Evolutionary conservation across 92 coral and sea anemone genomes (phyloP), one percentile per base, ranked within the genome.

Genomic region (Blastomussa wellsi): DNA sequence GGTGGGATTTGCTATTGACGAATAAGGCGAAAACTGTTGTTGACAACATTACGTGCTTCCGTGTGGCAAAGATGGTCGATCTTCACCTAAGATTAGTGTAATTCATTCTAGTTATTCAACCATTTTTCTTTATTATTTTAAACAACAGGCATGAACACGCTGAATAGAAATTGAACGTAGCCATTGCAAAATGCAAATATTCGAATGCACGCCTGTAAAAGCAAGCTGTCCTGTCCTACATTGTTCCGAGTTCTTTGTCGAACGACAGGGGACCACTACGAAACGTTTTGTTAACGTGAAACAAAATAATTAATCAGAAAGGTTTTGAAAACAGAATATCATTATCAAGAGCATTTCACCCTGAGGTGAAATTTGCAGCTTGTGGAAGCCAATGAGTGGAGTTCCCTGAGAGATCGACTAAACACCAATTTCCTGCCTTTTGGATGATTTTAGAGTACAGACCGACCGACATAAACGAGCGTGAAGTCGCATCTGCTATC

Each of bases 381-480:
- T 32, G 66, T 52, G 13, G 33, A 53, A 33, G 33, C 67, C 67
- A 52, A 77, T 77, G 32, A 77, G 68, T 36, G 44, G 9, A 0
- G 57, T 7, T 49, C 22, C 16, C 31, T 20, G 57, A 16, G 37
- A 44, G n/a, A 14, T 14, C 33, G 20, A 28, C 38, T 47, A 74
- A 74, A 74, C 36, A 74, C 38, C 57, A 74, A 74, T 74, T 74
- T 74, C 78, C 78, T 74, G 78, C 49, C 78, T 31, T 38, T 47
- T 47, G 36, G 37, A 74, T 74, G 36, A 31, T 44, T 38, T 74
- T 74, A 74, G 9, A 1, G 59, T 5, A 53, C 19, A 0, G 35
- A 33, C 68, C 17, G 81, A 52, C 69, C 17, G 81, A 52, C 69
- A 77, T 33, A 48, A 14, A 20, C 37, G 81, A 14, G 19, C 51